Evolutionary conservation across 2,888 invertebrate genomes (phyloP).

Genomic region (Cecidostiba fungosa): DNA sequence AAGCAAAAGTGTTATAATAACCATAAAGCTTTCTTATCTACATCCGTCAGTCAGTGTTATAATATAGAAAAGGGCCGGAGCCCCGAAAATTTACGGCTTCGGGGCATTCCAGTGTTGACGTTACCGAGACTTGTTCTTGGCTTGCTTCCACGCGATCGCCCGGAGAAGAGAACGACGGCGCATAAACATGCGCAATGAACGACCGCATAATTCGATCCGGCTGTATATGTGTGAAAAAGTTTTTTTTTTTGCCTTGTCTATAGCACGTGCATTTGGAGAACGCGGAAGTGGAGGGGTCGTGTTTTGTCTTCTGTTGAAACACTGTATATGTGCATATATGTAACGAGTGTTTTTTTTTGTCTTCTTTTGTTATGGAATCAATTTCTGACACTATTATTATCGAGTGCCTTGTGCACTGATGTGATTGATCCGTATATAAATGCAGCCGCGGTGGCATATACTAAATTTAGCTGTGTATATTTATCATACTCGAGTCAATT

Average conservation of each 20-base stretch:
- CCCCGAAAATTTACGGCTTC: neutral
- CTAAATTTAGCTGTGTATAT: neutral
- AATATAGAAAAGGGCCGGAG: neutral
- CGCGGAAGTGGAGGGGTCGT: neutral
- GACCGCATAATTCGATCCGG: conserved; percentile 43
- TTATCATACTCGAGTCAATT: neutral
- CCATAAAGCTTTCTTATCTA: too few species aligned
- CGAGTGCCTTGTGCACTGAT: neutral
- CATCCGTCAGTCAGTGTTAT: neutral
- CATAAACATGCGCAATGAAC: conserved; percentile 45
- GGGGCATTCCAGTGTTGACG: neutral
- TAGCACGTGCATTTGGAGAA: neutral
- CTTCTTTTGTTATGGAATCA: neutral
- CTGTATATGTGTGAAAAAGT: neutral
- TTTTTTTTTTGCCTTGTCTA: neutral
- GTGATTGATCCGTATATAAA: neutral
- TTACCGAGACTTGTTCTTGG: conserved; percentile 34
- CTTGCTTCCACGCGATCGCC: conserved; percentile 13
- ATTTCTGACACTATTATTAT: neutral
- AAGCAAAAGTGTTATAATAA: too few species aligned
- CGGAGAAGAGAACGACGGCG: neutral
- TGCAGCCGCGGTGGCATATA: neutral
- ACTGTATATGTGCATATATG: neutral
- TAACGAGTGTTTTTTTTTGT: neutral
- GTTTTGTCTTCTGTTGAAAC: neutral